These are phyloP conservation scores for Dendrolimus pini DNA, from an alignment of 2,888 invertebrate genomes.

Conservation along the genomic window DNA sequence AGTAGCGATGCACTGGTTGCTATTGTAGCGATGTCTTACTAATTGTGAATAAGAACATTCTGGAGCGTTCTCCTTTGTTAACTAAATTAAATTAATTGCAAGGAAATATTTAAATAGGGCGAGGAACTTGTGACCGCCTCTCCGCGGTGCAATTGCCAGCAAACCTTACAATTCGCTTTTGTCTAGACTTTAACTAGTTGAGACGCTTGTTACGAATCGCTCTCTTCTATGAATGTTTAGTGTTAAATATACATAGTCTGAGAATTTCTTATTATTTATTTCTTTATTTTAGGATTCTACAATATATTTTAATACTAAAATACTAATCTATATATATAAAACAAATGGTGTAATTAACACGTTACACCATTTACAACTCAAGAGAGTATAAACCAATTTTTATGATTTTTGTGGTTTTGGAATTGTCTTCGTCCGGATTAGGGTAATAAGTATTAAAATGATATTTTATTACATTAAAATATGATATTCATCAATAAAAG, in stretches of 20 bases:
- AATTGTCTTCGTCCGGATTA: too few relatives aligned
- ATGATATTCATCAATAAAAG: too few relatives aligned
- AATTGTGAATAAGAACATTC: conserved; percentile 55
- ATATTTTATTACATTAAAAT: too few relatives aligned
- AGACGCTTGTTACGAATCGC: conserved; percentile 37
- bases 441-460: too few relatives aligned
- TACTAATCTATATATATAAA: too few relatives aligned
- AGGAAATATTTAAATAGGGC: conserved; percentile 67
- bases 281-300: too few relatives aligned
- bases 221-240: conserved; percentile 17
- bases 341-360: too few relatives aligned
- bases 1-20: conserved; percentile 29
- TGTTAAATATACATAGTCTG: not conserved
- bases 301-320: too few relatives aligned
- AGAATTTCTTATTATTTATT: too few relatives aligned
- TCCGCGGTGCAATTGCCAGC: conserved; percentile 50
- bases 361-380: too few relatives aligned
- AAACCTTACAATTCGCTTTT: conserved; percentile 46
- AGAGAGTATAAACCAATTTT: too few relatives aligned
- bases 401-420: too few relatives aligned
- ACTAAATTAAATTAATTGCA: conserved; percentile 68
- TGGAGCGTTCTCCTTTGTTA: conserved; percentile 52
- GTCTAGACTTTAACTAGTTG: conserved; percentile 60
- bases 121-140: conserved; percentile 33
- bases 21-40: conserved; percentile 55